Evolutionary conservation across 92 coral and sea anemone genomes (phyloP).

Genomic region (Epizoanthus scotinus): DNA sequence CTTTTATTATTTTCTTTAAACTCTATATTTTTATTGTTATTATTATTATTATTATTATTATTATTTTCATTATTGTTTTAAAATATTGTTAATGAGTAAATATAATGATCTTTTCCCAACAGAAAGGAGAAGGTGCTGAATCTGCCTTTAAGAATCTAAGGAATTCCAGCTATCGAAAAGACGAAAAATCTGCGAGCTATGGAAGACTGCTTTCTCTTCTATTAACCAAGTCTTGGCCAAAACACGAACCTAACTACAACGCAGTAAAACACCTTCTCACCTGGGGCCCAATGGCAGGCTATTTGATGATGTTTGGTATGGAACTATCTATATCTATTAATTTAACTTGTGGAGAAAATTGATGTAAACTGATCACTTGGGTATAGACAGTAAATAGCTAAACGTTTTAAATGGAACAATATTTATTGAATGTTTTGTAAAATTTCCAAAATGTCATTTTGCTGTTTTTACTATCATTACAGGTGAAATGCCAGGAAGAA

Average conservation of each 20-base stretch:
- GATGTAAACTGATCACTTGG: too few species aligned
- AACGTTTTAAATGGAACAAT: too few species aligned
- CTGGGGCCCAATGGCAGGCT: constrained; percentile 77
- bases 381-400: too few species aligned
- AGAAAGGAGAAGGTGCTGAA: constrained; percentile 30
- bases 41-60: too few species aligned
- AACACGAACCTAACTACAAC: not conserved
- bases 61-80: too few species aligned
- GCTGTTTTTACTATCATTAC: too few species aligned
- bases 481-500: constrained; percentile 2
- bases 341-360: too few species aligned
- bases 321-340: not conserved
- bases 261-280: constrained; percentile 53
- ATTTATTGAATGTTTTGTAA: too few species aligned
- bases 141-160: constrained; percentile 5
- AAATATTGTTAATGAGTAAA: too few species aligned
- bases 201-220: constrained; percentile 65
- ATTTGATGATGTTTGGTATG: constrained; percentile 70
- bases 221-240: constrained; percentile 68
- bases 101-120: not conserved
- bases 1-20: too few species aligned
- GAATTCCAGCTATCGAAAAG: not conserved
- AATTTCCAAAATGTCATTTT: too few species aligned
- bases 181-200: constrained; percentile 32
- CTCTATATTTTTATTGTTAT: too few species aligned